phyloP scores from a whole-genome alignment of 2,113 vertebrate genomes.

The Furnarius figulus region DNA sequence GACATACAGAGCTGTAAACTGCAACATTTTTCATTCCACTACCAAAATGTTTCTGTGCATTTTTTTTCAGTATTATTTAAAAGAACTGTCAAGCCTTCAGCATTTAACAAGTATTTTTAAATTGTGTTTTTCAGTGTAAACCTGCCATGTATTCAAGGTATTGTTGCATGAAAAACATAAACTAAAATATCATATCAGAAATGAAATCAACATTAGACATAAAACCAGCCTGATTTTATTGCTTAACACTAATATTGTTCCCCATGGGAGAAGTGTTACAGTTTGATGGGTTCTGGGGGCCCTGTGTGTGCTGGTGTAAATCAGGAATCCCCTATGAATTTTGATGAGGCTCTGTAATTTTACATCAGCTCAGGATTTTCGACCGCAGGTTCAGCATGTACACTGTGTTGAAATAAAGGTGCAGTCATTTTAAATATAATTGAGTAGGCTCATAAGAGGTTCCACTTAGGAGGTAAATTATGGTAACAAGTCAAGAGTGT shows the following conservation, averaged over 20 bases:
- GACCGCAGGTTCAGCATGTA: not conserved
- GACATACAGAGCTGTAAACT: conserved; percentile 51
- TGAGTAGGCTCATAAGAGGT: conserved; percentile 64
- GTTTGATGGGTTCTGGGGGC: not conserved
- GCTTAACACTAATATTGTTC: conserved; percentile 5
- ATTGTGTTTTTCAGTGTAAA: conserved; percentile 34
- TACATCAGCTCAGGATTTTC: conserved; percentile 27
- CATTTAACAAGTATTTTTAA: conserved; percentile 60
- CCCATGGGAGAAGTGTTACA: not conserved
- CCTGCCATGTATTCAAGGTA: not conserved
- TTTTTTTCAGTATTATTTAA: conserved; percentile 55
- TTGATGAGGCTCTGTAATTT: conserved; percentile 32
- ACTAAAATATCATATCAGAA: conserved; percentile 9
- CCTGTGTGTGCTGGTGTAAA: conserved; percentile 27
- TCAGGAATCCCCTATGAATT: conserved; percentile 53
- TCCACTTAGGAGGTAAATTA: conserved; percentile 68
- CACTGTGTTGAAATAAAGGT: conserved; percentile 42
- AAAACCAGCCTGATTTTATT: conserved; percentile 31
- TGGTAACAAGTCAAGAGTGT: conserved; percentile 65
- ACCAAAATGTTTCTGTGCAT: conserved; percentile 23
- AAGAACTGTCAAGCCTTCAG: conserved; percentile 44
- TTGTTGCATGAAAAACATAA: conserved; percentile 33
- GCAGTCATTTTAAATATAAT: conserved; percentile 58
- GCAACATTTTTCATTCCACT: conserved; percentile 37
- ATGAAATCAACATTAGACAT: conserved; percentile 26